A percentile compares a stretch with the other conserved stretches of the same genome.
Evolutionary conservation across 2,113 vertebrate genomes (phyloP).

Genomic region (Notarius quadriscutis): DNA sequence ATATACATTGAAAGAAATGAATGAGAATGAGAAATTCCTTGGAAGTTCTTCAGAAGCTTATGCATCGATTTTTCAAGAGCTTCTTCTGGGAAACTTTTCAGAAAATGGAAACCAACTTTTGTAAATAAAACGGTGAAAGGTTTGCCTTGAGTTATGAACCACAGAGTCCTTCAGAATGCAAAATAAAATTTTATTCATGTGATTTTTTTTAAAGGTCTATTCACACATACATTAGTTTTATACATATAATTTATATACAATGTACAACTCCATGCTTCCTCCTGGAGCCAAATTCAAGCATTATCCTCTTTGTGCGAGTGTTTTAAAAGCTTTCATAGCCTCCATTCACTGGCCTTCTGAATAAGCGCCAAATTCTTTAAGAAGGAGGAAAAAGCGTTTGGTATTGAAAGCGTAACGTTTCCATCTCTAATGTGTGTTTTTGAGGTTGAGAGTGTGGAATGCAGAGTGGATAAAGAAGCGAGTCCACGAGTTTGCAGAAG

Average conservation of each 20-base stretch:
- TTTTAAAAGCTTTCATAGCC: background rate
- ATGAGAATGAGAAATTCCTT: no score
- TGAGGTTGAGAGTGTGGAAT: background rate
- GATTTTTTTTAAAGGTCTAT: background rate
- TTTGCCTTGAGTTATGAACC: background rate
- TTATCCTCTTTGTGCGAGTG: background rate
- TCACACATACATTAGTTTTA: background rate
- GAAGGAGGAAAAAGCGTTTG: background rate
- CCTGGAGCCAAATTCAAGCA: background rate
- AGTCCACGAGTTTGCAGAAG: background rate
- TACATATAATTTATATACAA: no score
- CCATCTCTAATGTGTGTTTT: background rate
- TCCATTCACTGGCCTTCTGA: background rate
- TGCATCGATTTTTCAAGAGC: background rate
- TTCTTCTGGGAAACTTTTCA: background rate
- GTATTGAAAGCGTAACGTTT: background rate
- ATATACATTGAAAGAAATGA: no score
- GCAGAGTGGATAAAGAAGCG: constrained; percentile 5
- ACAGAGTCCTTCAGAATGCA: background rate
- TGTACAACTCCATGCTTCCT: background rate
- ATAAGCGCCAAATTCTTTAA: background rate
- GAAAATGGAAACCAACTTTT: background rate
- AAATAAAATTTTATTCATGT: background rate
- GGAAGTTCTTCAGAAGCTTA: background rate
- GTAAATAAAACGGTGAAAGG: background rate